Evolutionary conservation across 2,888 invertebrate genomes (phyloP).

Genomic region (Aleiodes alternator): DNA sequence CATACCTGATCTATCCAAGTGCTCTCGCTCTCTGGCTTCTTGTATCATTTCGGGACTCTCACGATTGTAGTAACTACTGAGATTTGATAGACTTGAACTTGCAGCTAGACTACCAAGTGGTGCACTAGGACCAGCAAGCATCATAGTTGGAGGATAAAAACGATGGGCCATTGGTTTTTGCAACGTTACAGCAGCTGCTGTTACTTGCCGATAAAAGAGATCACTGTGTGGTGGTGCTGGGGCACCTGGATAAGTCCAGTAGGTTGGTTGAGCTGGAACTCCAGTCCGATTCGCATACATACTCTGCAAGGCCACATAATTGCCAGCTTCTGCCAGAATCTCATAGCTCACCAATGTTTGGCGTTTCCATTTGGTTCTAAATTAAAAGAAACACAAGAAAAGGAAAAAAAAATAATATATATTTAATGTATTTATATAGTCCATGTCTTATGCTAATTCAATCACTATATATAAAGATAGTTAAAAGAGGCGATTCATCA

Average conservation of each 20-base stretch:
- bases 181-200: constrained; percentile 84
- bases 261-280: constrained; percentile 69
- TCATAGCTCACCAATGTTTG: constrained; percentile 99
- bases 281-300: constrained; percentile 80
- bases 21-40: constrained; percentile 64
- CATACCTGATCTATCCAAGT: constrained; percentile 59
- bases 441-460: not conserved
- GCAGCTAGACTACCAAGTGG: constrained; percentile 82
- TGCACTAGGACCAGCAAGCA: constrained; percentile 82
- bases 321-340: constrained; percentile 96
- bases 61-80: constrained; percentile 69
- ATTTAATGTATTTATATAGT: not conserved
- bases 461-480: not conserved
- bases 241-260: constrained; percentile 77
- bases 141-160: constrained; percentile 79
- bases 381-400: constrained; percentile 53
- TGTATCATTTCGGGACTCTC: constrained; percentile 66
- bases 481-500: not conserved
- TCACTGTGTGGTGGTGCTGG: constrained; percentile 81
- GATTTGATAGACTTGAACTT: constrained; percentile 76
- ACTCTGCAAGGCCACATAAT: constrained; percentile 98
- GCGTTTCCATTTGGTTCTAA: constrained; percentile 99
- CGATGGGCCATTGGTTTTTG: constrained; percentile 90
- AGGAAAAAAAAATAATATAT: not conserved
- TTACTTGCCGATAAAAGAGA: constrained; percentile 88